Base-by-base conservation (phyloP, 1,140 invertebrate genomes). In the Ostrea denselamellosa region DNA sequence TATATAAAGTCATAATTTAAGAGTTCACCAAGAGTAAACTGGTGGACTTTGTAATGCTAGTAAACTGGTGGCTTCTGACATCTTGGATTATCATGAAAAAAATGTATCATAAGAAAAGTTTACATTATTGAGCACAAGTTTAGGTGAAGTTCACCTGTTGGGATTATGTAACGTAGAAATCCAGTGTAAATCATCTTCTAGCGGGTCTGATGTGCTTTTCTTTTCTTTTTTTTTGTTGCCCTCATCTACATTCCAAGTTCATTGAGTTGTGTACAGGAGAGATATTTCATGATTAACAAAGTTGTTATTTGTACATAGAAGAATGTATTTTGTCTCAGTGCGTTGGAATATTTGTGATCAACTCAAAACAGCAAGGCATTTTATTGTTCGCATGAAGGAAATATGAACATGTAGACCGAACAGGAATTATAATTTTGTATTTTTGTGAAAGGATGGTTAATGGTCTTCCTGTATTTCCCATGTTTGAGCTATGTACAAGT, bases 261-360 rank as follows among this genome's bases (percentile, higher is more conserved):
- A 77, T 77, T 77, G 68, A 77, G 68, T 77, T 77, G 68, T 77
- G 68, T 77, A 77, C 68, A 77, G 28, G n/a, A 77, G 68, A 77
- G 28, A 77, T 77, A 77, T 77, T 77, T 77, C 28, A 77, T 77
- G 68, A 77, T 77, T 25, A 77, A 77, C 12, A 77, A 25, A 77
- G 25, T 77, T 77, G 68, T 77, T 77, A 77, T 77, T 77, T 77
- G 25, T 77, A 28, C 22, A 25, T 77, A 34, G 68, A 77, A 77
- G 25, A 14, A 77, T 77, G 68, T 62, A 62, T 12, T 25, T 77
- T 34, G 68, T 77, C 12, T 12, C 8, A 77, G 68, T 34, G 28
- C 25, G 25, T 12, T 34, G 68, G 14, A 77, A 44, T 77, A 34
- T 77, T 34, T 77, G 68, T 77, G 68, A 77, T 77, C 68, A 25